Base-by-base conservation (phyloP, 2,888 invertebrate species). In the Drosophila testacea region DNA sequence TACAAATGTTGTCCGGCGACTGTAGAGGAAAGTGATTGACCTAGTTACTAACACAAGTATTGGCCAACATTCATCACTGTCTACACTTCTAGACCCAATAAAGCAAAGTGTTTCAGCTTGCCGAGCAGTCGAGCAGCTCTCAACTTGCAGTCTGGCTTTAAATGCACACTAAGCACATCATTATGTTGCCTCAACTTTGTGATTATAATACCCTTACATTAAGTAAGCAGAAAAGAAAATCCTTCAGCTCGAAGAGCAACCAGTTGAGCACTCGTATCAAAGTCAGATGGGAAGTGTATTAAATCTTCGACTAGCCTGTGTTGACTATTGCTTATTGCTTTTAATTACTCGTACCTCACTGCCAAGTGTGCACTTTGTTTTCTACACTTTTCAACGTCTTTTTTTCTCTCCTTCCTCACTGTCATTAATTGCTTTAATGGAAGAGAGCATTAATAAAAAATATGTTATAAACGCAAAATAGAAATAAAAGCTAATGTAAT, bases 401-500 rank as follows among this genome's bases (percentile, higher is more conserved):
- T 39, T 36, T 22, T 13, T 30, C 16, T 16, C 52, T 13, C 1
- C 56, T 32, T 42, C 57, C 46, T 59, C 52, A 38, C 30, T 63
- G 57, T 39, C 71, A 75, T 81, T 81, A 81, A 83, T 77, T 83
- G 63, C 78, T 75, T 69, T 72, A 78, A 83, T 75, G 81, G 68
- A 72, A 75, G n/a, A 52, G 46, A 57, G 39, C 73, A 79, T 81
- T 70, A 76, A 81, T 81, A 81, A 81, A 79, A 77, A 73, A 73
- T 79, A 79, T 80, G 63, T 70, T 77, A 77, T 79, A 57, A 67
- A 63, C 73, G 63, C 63, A 72, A 75, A 79, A 87, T 83, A 79
- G 70, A 84, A 83, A 83, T 88, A 76, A 88, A 83, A 83, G 76
- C 72, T 81, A 77, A 83, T 84, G 77, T 82, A 82, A 83, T 88